Percentiles rank a stretch among this genome's conserved stretches.
These are phyloP conservation scores for Drosophila rubida DNA, from an alignment of 2,888 invertebrate species.

Conservation along the genomic window DNA sequence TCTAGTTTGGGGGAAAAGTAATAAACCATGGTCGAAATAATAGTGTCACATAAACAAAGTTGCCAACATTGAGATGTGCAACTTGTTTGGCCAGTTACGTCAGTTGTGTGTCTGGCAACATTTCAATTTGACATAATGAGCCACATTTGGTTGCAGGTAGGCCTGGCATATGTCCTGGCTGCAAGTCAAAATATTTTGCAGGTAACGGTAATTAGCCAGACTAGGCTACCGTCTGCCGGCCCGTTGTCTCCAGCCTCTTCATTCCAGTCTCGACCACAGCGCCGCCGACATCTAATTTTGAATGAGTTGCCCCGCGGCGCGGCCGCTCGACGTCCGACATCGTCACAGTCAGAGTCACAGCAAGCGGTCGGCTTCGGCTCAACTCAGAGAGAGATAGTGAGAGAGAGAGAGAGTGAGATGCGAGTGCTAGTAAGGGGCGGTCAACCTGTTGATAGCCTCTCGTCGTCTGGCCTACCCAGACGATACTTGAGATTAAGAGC, in stretches of 20 bases:
- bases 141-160: constrained; percentile 47
- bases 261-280: constrained; percentile 13
- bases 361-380: constrained; percentile 34
- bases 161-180: constrained; percentile 29
- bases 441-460: constrained; percentile 69
- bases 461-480: constrained; percentile 46
- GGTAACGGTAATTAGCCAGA: constrained; percentile 74
- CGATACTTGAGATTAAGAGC: constrained; percentile 71
- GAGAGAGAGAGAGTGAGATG: constrained; percentile 2
- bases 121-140: constrained; percentile 73
- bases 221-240: constrained; percentile 67
- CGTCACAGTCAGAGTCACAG: constrained; percentile 54
- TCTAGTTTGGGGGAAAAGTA: background rate
- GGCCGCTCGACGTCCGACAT: constrained; percentile 45
- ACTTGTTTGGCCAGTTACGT: constrained; percentile 61
- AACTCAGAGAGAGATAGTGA: background rate
- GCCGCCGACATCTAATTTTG: constrained; percentile 53
- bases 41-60: constrained; percentile 15
- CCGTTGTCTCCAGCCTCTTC: constrained; percentile 2
- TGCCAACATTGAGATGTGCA: constrained; percentile 34
- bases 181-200: constrained; percentile 69
- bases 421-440: constrained; percentile 49
- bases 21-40: constrained; percentile 1
- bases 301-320: constrained; percentile 75
- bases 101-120: constrained; percentile 54